These are phyloP conservation scores for Channallabes apus DNA, from an alignment of 2,797 vertebrate genomes.

Conservation along the genomic window DNA sequence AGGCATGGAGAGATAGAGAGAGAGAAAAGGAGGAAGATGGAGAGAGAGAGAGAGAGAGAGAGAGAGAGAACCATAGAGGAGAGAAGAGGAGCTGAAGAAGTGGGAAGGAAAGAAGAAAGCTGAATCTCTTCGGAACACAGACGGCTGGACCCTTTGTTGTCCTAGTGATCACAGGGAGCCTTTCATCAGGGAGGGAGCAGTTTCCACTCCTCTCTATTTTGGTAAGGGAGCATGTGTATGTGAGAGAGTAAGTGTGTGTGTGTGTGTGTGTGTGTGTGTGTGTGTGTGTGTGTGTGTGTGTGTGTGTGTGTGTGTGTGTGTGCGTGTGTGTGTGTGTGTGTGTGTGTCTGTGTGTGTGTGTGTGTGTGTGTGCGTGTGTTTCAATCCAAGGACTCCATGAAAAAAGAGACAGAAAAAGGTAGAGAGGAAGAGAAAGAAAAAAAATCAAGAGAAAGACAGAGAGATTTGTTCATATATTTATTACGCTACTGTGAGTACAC, in stretches of 20 bases:
- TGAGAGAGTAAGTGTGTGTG: slow-evolving; percentile 35
- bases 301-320: slow-evolving; percentile 24
- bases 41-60: slow-evolving; percentile 68
- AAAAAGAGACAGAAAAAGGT: background rate
- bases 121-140: slow-evolving; percentile 76
- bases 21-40: slow-evolving; percentile 52
- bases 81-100: slow-evolving; percentile 66
- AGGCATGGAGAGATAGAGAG: slow-evolving; percentile 70
- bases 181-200: slow-evolving; percentile 77
- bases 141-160: slow-evolving; percentile 78
- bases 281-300: slow-evolving; percentile 30
- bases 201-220: slow-evolving; percentile 66
- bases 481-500: slow-evolving; percentile 8
- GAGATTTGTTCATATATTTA: slow-evolving; percentile 19
- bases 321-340: slow-evolving; percentile 32
- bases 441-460: background rate
- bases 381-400: slow-evolving; percentile 28
- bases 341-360: slow-evolving; percentile 36
- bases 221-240: slow-evolving; percentile 61
- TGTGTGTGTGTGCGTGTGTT: slow-evolving; percentile 28
- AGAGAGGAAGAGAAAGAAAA: background rate
- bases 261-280: slow-evolving; percentile 35
- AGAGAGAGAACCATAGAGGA: slow-evolving; percentile 66
- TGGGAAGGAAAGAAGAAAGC: slow-evolving; percentile 78
- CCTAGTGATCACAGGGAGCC: slow-evolving; percentile 76